Evolutionary conservation across 35 echinoderm and acorn worm genomes (phyloP).

Genomic region (Lytechinus variegatus): DNA sequence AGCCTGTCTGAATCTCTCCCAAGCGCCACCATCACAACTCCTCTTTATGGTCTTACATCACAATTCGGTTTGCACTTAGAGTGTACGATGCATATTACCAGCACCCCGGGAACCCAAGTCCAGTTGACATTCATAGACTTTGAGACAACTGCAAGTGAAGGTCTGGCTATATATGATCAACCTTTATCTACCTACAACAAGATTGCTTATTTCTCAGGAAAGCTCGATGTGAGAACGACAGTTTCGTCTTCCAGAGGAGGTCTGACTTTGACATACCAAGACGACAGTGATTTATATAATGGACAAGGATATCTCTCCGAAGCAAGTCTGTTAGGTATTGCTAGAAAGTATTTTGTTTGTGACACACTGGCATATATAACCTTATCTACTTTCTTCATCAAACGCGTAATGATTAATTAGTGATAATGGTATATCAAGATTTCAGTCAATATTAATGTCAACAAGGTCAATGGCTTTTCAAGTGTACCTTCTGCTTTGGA

Average conservation of each 20-base stretch:
- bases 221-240: not conserved
- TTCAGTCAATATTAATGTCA: no score
- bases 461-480: no score
- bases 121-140: not conserved
- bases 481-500: no score
- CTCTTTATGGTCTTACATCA: not conserved
- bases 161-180: not conserved
- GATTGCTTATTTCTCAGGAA: not conserved
- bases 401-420: no score
- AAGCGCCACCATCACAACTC: not conserved
- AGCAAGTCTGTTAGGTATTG: not conserved
- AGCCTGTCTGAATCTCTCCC: not conserved
- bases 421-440: no score
- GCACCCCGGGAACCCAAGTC: not conserved
- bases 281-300: not conserved
- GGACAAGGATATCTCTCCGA: not conserved
- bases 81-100: not conserved
- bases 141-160: not conserved
- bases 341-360: no score
- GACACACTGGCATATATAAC: no score
- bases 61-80: not conserved
- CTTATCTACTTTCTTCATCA: no score
- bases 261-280: not conserved
- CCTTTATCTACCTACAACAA: not conserved
- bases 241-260: not conserved